Conservation (phyloP, 2,888 invertebrate genomes). For the Liodrosophila aerea region DNA sequence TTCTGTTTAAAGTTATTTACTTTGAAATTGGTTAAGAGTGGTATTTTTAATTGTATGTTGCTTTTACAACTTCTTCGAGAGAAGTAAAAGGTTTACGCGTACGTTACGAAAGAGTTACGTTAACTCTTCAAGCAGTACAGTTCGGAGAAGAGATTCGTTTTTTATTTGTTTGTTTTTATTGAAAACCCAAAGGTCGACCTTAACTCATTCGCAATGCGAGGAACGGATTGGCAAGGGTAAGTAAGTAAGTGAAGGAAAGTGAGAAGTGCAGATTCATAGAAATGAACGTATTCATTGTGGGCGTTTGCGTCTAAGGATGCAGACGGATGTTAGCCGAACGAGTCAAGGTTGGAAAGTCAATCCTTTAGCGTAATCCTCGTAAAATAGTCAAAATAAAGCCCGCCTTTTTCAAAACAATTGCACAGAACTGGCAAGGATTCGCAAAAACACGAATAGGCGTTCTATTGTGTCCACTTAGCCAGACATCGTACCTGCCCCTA, state of each 20-base stretch:
- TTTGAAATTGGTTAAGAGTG: conserved; percentile 16
- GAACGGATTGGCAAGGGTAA: conserved; percentile 41
- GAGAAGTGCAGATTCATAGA: conserved; percentile 57
- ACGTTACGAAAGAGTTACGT: conserved; percentile 80
- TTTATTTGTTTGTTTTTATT: conserved; percentile 47
- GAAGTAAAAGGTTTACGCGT: conserved; percentile 55
- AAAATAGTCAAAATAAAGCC: conserved; percentile 81
- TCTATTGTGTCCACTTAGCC: conserved; percentile 65
- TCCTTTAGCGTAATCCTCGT: conserved; percentile 82
- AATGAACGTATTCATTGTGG: conserved; percentile 51
- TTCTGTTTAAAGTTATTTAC: conserved; percentile 12
- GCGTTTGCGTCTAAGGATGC: conserved; percentile 49
- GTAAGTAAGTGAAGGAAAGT: background rate
- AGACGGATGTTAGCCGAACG: conserved; percentile 13
- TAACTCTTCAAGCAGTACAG: conserved; percentile 64
- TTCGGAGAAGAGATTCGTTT: conserved; percentile 51
- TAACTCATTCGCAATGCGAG: conserved; percentile 71
- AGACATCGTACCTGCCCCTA: conserved; percentile 54
- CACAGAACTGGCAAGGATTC: conserved; percentile 46
- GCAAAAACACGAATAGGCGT: conserved; percentile 64
- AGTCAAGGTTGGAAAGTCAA: conserved; percentile 80
- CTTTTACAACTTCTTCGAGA: conserved; percentile 43
- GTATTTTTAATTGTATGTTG: conserved; percentile 4
- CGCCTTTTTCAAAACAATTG: conserved; percentile 80
- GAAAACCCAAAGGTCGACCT: conserved; percentile 52